A percentile compares a stretch with the other conserved stretches of the same genome.
phyloP scores from a whole-genome alignment of 2,113 vertebrate species.

The Pseudorasbora parva region DNA sequence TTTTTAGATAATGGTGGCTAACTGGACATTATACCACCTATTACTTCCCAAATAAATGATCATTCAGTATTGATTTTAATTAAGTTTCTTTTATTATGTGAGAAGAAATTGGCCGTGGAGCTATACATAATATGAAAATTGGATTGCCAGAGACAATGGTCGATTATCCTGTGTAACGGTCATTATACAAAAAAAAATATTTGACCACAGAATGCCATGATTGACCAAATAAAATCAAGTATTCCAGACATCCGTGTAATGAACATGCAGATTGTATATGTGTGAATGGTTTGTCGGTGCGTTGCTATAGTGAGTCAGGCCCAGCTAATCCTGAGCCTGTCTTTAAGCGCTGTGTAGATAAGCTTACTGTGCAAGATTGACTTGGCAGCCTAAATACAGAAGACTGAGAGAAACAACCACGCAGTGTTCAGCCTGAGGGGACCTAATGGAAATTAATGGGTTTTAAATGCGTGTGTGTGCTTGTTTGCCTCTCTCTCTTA shows the following conservation, averaged over 20 bases:
- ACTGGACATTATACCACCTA: background rate
- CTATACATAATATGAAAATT: background rate
- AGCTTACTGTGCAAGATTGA: constrained; percentile 50
- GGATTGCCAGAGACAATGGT: background rate
- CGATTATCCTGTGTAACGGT: too few relatives aligned
- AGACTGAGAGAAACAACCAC: constrained; percentile 50
- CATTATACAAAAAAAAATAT: too few relatives aligned
- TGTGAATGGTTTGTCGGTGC: constrained; percentile 22
- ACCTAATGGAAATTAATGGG: constrained; percentile 52
- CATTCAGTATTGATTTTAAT: background rate
- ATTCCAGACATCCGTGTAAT: background rate
- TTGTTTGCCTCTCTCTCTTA: background rate
- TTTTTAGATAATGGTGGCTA: background rate
- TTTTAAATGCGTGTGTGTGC: constrained; percentile 23
- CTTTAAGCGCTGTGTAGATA: constrained; percentile 53
- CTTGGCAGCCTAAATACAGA: constrained; percentile 48
- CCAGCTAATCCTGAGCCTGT: constrained; percentile 46
- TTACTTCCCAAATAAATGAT: background rate
- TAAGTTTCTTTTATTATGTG: background rate
- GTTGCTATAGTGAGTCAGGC: constrained; percentile 32
- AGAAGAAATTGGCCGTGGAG: background rate
- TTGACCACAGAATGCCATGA: background rate
- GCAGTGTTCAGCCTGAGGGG: constrained; percentile 46
- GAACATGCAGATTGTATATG: constrained; percentile 7
- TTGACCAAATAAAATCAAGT: background rate